A percentile compares a stretch with the other conserved stretches of the same genome.
phyloP scores from a whole-genome alignment of 2,113 vertebrate species.

The Artemisiospiza belli region DNA sequence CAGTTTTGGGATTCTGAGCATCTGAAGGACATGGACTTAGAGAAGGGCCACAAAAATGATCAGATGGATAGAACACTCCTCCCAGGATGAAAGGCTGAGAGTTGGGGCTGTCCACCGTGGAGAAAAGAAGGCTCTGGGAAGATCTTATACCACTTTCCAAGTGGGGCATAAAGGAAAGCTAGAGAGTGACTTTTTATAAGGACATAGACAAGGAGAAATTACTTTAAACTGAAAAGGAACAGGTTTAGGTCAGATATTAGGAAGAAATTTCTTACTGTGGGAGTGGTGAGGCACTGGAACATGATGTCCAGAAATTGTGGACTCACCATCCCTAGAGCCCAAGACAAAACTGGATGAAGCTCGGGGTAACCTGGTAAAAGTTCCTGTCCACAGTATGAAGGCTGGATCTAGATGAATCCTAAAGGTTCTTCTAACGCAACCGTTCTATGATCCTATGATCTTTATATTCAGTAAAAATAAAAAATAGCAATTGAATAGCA shows the following conservation, averaged over 20 bases:
- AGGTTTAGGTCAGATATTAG: not conserved
- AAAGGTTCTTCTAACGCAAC: not conserved
- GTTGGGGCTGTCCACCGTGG: not conserved
- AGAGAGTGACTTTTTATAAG: not conserved
- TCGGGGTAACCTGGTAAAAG: not conserved
- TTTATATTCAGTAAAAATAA: not conserved
- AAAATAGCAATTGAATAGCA: not conserved
- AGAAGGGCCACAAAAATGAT: not conserved
- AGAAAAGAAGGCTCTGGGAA: not conserved
- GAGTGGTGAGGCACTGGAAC: not conserved
- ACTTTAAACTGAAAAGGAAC: not conserved
- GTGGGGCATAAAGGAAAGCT: not conserved
- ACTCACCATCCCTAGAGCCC: too few species aligned
- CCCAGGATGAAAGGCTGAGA: not conserved
- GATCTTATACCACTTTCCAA: not conserved
- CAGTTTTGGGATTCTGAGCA: not conserved
- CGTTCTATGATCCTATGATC: not conserved
- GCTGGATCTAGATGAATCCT: not conserved
- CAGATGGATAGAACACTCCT: not conserved
- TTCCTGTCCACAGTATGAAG: not conserved
- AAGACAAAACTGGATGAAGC: not conserved
- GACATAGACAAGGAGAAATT: not conserved
- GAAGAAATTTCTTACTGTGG: not conserved
- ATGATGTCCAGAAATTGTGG: not conserved
- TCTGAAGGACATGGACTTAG: not conserved